These are phyloP conservation scores for Bovichtus variegatus DNA, from an alignment of 2,797 vertebrate species.

Conservation along the genomic window DNA sequence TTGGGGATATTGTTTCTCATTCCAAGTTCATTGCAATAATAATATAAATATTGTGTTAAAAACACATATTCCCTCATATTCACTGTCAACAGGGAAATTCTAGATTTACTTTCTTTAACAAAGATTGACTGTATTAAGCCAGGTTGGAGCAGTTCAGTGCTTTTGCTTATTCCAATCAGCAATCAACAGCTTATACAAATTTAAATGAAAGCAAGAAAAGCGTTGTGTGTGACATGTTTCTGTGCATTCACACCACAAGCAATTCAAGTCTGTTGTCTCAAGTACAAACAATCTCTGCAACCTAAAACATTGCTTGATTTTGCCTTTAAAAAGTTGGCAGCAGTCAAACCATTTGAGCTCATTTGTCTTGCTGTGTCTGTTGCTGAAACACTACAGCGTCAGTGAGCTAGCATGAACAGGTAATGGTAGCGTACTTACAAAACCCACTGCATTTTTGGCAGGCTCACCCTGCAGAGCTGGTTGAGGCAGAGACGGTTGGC, in stretches of 20 bases:
- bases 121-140: constrained; percentile 6
- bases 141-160: constrained; percentile 33
- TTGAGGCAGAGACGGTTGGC: too few relatives aligned
- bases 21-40: constrained; percentile 51
- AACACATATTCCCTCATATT: constrained; percentile 37
- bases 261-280: constrained; percentile 9
- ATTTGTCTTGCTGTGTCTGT: neutral
- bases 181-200: constrained; percentile 32
- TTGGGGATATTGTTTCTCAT: constrained; percentile 71
- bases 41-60: constrained; percentile 47
- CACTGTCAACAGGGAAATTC: constrained; percentile 13
- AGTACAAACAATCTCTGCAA: neutral
- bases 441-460: too few relatives aligned
- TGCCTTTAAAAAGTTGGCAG: neutral
- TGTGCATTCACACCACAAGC: constrained; percentile 39
- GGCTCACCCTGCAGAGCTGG: too few relatives aligned
- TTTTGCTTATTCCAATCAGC: constrained; percentile 62
- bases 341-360: neutral
- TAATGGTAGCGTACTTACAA: too few relatives aligned
- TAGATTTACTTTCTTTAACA: constrained; percentile 16
- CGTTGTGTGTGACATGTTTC: constrained; percentile 35
- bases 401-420: neutral
- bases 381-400: constrained; percentile 4
- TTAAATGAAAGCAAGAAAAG: constrained; percentile 23
- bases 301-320: neutral